A percentile compares a stretch with the other conserved stretches of the same genome.
These are phyloP conservation scores for Drosophila triauraria DNA, from an alignment of 1,140 invertebrate genomes.

Conservation along the genomic window DNA sequence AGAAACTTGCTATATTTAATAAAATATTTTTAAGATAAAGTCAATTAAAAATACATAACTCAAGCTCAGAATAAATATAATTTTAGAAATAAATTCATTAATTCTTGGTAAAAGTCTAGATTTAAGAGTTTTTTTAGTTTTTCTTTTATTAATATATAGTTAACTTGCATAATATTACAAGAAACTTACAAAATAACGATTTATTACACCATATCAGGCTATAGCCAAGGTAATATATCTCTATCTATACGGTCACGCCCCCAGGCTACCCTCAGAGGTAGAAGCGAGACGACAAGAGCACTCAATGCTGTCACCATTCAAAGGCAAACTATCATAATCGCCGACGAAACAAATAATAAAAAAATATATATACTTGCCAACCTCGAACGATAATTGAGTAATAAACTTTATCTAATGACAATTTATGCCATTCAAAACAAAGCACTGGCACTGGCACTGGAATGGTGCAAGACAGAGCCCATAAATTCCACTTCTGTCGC, in stretches of 20 bases:
- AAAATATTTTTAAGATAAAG: too few relatives aligned
- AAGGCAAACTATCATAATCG: slow-evolving; percentile 47
- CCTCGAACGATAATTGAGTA: slow-evolving; percentile 80
- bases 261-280: slow-evolving; percentile 10
- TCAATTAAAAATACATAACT: too few relatives aligned
- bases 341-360: slow-evolving; percentile 23
- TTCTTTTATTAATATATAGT: too few relatives aligned
- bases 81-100: too few relatives aligned
- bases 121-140: background rate
- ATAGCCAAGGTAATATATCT: slow-evolving; percentile 6
- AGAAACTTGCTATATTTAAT: too few relatives aligned
- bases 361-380: slow-evolving; percentile 58
- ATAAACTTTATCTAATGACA: slow-evolving; percentile 83
- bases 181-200: background rate
- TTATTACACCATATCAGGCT: background rate
- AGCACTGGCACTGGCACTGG: slow-evolving; percentile 26
- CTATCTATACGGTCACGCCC: slow-evolving; percentile 25
- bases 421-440: slow-evolving; percentile 77
- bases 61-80: too few relatives aligned
- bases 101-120: too few relatives aligned
- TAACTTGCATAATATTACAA: background rate
- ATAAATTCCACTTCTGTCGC: slow-evolving; percentile 62
- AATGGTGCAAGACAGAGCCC: slow-evolving; percentile 20
- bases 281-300: slow-evolving; percentile 22
- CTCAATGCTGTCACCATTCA: slow-evolving; percentile 68